Evolutionary conservation across 2,888 invertebrate species (phyloP), one percentile per base, ranked within the genome.

Genomic region (Sthenelais limicola): DNA sequence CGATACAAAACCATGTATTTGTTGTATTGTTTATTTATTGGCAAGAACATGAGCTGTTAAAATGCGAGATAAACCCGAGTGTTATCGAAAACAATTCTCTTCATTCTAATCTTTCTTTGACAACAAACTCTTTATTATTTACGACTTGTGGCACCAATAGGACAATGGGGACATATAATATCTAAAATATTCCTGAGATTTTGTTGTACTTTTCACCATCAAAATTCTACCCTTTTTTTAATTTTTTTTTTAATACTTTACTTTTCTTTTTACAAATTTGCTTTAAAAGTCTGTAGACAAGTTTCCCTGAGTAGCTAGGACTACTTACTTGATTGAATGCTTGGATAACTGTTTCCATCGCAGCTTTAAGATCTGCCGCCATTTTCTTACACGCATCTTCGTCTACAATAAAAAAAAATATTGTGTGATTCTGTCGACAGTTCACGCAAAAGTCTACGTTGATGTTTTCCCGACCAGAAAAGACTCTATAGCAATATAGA

Each of bases 341-440:
- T 62, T 62, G 62, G 24, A 62, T 62, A 7, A 43, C 62, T 15
- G 43, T 18, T 15, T 62, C 62, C 38, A 62, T 26, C 38, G 62
- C 62, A 26, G 38, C 38, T 62, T 62, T 2, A 35, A 62, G 43
- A 7, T 62, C 62, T 62, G 35, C 62, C 26, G 62, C 62, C 15
- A 28, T 43, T 21, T 62, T 3, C 15, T 38, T 62, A 28, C 62
- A 62, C 21, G 35, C 62, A 24, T 62, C 62, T 24, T 62, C 62
- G 24, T 62, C 62, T n/a, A n/a, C n/a, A n/a, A n/a, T n/a, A n/a
- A n/a, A n/a, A n/a, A n/a, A n/a, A n/a, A n/a, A n/a, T n/a, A n/a
- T n/a, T n/a, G n/a, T n/a, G n/a, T n/a, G n/a, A n/a, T n/a, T n/a
- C n/a, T n/a, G n/a, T n/a, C n/a, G n/a, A n/a, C n/a, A n/a, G n/a